Evolutionary conservation across 2,113 vertebrate species (phyloP).

Genomic region (Microtus montanus): DNA sequence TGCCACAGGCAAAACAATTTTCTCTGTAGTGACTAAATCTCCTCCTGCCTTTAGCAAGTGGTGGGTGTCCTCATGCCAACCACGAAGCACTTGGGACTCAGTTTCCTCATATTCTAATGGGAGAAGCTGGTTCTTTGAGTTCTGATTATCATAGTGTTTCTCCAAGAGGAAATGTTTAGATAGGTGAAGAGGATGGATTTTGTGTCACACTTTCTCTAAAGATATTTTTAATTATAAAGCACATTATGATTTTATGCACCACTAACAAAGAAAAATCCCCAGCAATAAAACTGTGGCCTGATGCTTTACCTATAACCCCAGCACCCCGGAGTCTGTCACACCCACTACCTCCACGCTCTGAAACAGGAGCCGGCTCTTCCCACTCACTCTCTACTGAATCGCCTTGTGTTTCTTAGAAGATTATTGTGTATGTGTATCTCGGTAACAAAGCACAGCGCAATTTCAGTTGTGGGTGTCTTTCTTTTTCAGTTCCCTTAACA

Average conservation of each 20-base stretch:
- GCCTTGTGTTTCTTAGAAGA: neutral
- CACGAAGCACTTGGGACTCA: neutral
- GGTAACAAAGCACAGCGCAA: neutral
- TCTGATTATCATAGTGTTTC: slow-evolving; percentile 3
- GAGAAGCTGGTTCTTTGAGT: neutral
- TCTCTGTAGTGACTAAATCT: slow-evolving; percentile 23
- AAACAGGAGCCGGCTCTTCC: neutral
- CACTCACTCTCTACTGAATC: neutral
- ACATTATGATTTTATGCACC: neutral
- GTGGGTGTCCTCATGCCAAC: neutral
- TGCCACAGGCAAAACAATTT: slow-evolving; percentile 40
- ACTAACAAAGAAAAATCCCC: neutral
- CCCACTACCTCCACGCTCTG: neutral
- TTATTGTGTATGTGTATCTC: neutral
- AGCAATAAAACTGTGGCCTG: neutral
- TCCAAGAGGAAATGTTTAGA: slow-evolving; percentile 28
- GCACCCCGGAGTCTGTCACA: neutral
- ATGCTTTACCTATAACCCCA: neutral
- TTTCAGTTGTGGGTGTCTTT: slow-evolving; percentile 12
- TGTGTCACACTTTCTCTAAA: neutral
- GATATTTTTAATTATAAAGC: neutral
- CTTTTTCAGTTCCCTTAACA: neutral
- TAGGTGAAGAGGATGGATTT: neutral
- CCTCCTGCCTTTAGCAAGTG: neutral
- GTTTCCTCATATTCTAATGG: neutral